Base-by-base conservation (phyloP, 2,888 invertebrate genomes). In the Epinotia ramella region DNA sequence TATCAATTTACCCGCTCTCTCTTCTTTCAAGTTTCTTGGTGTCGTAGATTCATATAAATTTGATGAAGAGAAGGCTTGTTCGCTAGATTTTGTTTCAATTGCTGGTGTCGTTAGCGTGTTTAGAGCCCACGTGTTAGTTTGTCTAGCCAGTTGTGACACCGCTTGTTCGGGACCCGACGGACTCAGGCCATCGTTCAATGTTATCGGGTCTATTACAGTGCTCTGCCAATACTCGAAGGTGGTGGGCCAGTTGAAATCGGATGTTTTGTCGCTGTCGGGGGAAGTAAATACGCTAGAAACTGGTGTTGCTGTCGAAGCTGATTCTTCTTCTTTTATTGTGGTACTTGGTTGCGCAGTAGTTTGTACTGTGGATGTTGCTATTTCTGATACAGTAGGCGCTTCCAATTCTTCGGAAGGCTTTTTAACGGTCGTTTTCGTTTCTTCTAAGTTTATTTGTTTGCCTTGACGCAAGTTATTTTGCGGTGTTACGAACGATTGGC, bases 121-220 rank as follows among this genome's bases (percentile, higher is more conserved):
- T 11, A 88, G 82, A 78, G 85, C 79, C 85, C 89, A 86, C 40
- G 87, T 80, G 78, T 84, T 84, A 64, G 92, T 79, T 87, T 93
- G 86, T 59, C 84, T 84, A 44, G 86, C 80, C 18, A 86, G 81
- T 77, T 84, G 83, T 78, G 88, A 84, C 7, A 86, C 79, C 3
- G 78, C 80, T 71, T 86, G 84, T 57, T 91, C 91, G 2, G 83
- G 82, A 1, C 84, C 88, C n/a, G 89, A 86, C 0, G 94, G 90
- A 77, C 92, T 93, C 11, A 96, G 84, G 0, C 95, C 96, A 76
- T 97, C 96, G 83, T 97, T 97, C 18, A 97, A 95, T 33, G 96
- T 96, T 46, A 96, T 94, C 0, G 97, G 97, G 86, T 97, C 96
- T 9, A 97, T 95, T 12, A 96, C 95, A 0, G 97, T 96, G 66